Percentiles rank a stretch among this genome's conserved stretches.
phyloP scores from a whole-genome alignment of 2,113 vertebrate species.

The Ardeotis arabs region DNA sequence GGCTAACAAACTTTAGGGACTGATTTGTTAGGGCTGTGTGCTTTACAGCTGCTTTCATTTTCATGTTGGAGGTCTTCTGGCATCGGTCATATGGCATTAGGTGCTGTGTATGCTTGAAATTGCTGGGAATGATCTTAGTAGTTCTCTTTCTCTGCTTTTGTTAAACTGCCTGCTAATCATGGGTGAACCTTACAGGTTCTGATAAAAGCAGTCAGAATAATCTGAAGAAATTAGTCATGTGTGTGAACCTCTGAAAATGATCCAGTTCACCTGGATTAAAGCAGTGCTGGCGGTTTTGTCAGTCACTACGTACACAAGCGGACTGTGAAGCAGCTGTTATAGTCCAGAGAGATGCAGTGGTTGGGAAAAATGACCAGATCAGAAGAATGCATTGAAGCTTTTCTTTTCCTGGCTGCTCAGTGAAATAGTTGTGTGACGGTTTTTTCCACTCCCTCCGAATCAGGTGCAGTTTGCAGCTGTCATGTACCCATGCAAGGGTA shows the following conservation, averaged over 20 bases:
- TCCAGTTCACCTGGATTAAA: not conserved
- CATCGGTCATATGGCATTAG: not conserved
- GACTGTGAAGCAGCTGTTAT: not conserved
- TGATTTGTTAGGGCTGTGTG: not conserved
- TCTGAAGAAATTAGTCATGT: not conserved
- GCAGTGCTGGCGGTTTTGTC: not conserved
- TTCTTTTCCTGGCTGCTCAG: not conserved
- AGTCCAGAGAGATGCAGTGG: not conserved
- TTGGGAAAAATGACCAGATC: not conserved
- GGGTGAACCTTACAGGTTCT: not conserved
- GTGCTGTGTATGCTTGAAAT: not conserved
- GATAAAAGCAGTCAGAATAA: not conserved
- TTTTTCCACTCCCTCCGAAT: not conserved
- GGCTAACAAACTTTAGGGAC: not conserved
- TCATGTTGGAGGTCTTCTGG: not conserved
- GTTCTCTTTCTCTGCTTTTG: not conserved
- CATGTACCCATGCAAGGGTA: fast-evolving
- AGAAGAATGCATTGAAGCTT: not conserved
- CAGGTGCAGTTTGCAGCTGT: not conserved
- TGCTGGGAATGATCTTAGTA: not conserved
- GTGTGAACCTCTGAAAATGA: not conserved
- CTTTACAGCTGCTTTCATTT: not conserved
- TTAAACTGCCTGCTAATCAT: not conserved
- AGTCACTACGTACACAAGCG: not conserved
- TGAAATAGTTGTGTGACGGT: fast-evolving